Evolutionary conservation across 2,888 invertebrate species (phyloP).

Genomic region (Meganola albula): DNA sequence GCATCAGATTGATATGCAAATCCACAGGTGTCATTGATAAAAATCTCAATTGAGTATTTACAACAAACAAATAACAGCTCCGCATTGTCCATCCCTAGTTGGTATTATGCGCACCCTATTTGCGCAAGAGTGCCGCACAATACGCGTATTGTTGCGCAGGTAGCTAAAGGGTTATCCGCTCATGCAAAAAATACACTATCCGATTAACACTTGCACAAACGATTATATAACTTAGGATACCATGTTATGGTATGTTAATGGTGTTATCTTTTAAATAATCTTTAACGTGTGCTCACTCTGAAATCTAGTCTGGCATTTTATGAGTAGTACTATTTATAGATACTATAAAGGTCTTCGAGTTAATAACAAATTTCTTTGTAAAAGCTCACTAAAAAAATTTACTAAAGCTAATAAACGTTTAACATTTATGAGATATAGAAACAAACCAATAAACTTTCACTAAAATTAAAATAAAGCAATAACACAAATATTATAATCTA

Average conservation of each 20-base stretch:
- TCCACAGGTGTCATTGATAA: slow-evolving; percentile 19
- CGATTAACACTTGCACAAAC: slow-evolving; percentile 70
- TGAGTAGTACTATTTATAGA: too few relatives aligned
- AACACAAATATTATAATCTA: slow-evolving; percentile 26
- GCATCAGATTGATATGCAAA: too few relatives aligned
- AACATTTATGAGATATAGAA: too few relatives aligned
- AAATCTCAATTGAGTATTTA: slow-evolving; percentile 22
- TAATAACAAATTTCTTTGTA: too few relatives aligned
- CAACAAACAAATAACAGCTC: slow-evolving; percentile 31
- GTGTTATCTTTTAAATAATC: slow-evolving; percentile 32
- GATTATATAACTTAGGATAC: slow-evolving; percentile 47
- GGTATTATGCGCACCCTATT: slow-evolving; percentile 43
- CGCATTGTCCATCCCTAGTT: slow-evolving; percentile 28
- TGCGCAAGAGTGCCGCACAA: slow-evolving; percentile 52
- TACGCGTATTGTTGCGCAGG: slow-evolving; percentile 59
- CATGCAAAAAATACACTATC: slow-evolving; percentile 73
- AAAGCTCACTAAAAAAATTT: too few relatives aligned
- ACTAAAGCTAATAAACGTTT: too few relatives aligned
- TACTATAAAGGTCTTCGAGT: too few relatives aligned
- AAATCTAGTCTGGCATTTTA: too few relatives aligned
- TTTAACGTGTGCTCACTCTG: slow-evolving; percentile 20
- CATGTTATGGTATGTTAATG: slow-evolving; percentile 45
- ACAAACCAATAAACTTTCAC: slow-evolving; percentile 25
- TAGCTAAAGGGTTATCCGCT: slow-evolving; percentile 76
- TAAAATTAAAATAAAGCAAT: slow-evolving; percentile 32